phyloP scores from a whole-genome alignment of 2,888 invertebrate genomes.

The Drosophila siamana region DNA sequence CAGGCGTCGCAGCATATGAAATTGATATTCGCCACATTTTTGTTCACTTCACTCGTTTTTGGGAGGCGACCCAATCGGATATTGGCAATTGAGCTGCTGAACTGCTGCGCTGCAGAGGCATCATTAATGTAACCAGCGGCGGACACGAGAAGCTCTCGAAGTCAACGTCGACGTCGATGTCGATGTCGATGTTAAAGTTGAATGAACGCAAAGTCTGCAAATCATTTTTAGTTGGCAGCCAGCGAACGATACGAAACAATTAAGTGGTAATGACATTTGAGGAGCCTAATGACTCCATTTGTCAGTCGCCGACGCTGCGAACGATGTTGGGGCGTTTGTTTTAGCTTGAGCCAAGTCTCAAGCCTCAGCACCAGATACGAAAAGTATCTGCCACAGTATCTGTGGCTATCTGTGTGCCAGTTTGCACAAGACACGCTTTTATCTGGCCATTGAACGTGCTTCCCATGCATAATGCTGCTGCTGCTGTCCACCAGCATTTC shows the following conservation, averaged over 20 bases:
- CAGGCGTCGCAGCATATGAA: not conserved
- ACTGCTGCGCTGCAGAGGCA: conserved; percentile 25
- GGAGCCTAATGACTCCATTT: conserved; percentile 51
- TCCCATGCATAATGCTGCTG: not conserved
- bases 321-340: conserved; percentile 23
- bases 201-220: conserved; percentile 48
- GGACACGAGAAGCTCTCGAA: too few relatives aligned
- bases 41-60: not conserved
- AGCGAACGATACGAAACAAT: conserved; percentile 32
- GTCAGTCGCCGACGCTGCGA: conserved; percentile 15
- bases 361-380: not conserved
- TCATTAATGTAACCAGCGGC: conserved; percentile 10
- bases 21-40: not conserved
- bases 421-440: conserved; percentile 1
- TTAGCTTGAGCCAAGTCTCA: not conserved
- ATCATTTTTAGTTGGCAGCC: conserved; percentile 19
- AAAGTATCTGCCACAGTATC: not conserved
- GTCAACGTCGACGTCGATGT: too few relatives aligned
- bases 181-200: conserved; percentile 31
- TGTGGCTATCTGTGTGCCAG: not conserved
- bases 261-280: conserved; percentile 52
- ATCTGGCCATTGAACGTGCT: conserved; percentile 1
- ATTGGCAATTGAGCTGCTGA: conserved; percentile 16
- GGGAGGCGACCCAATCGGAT: conserved; percentile 13
- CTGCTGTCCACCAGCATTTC: not conserved